Base-by-base conservation (phyloP, 2,888 invertebrate species). In the Cheilosia variabilis region DNA sequence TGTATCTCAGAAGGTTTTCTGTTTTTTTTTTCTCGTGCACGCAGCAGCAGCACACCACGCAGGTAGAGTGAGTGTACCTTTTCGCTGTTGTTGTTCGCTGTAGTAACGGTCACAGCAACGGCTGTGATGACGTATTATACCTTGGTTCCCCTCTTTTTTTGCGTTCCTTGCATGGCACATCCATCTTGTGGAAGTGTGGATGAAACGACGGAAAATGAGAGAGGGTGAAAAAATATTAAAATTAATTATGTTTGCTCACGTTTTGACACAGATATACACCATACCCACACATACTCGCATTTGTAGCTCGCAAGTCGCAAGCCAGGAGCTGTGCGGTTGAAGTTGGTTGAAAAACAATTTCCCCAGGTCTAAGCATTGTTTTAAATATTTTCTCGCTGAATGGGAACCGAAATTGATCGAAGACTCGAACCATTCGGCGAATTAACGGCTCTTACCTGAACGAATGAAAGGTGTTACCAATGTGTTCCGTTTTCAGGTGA, bases 221-320 rank as follows among this genome's bases (percentile, higher is more conserved):
- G 66, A 86, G 66, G n/a, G 27, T 13, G 53, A 66, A 69, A 68
- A 80, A 75, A 69, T 63, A 79, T 76, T 58, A 66, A 86, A 76
- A 86, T 72, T 86, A 81, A 86, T 86, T 86, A 86, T 86, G 86
- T 86, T 86, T 86, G 72, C 81, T 81, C 86, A 86, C 81, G 86
- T 81, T 86, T 86, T 77, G 86, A 62, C 71, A 81, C 81, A 77
- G 72, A 81, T 72, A 76, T 58, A 19, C 43, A 50, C 13, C 22
- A 31, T 34, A 62, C 58, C 58, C 6, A 68, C 41, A 58, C 60
- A 47, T 53, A 19, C 34, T 55, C 5, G 15, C 4, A 27, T 60
- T 24, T 17, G 52, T 31, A 24, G 43, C 27, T 60, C 24, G 47
- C 4, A 45, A 68, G 68, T 60, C 24, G 47, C 4, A 45, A 68